A percentile compares a stretch with the other conserved stretches of the same genome.
These are phyloP conservation scores for Phainopepla nitens DNA, from an alignment of 2,113 vertebrate species.

Conservation along the genomic window DNA sequence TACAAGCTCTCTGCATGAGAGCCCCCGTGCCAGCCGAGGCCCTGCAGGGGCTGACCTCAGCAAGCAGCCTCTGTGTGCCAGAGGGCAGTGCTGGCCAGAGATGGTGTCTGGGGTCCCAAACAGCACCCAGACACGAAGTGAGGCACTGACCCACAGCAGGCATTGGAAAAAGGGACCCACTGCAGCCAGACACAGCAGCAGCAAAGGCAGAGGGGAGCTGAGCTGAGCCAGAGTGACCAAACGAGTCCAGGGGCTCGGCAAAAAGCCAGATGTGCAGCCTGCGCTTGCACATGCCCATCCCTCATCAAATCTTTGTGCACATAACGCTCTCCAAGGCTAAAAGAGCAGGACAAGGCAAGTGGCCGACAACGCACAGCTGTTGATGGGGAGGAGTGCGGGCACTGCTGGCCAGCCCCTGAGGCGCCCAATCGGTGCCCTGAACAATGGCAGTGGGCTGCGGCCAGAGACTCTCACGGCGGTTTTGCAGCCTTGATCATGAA, in stretches of 20 bases:
- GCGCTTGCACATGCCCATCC: neutral
- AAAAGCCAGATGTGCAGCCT: neutral
- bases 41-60: neutral
- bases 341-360: neutral
- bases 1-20: neutral
- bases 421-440: neutral
- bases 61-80: neutral
- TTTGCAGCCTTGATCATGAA: neutral
- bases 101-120: neutral
- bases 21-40: neutral
- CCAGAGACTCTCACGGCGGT: accelerated
- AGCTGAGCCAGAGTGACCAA: neutral
- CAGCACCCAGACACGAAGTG: accelerated
- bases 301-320: neutral
- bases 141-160: neutral
- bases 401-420: neutral
- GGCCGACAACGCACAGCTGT: neutral
- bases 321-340: neutral
- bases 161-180: neutral
- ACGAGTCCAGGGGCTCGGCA: neutral
- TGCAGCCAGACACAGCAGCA: accelerated
- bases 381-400: neutral
- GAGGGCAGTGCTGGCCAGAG: neutral
- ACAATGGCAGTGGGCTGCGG: accelerated
- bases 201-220: neutral